Conservation (phyloP, 2,888 invertebrate species). For the Heliconius aoede region DNA sequence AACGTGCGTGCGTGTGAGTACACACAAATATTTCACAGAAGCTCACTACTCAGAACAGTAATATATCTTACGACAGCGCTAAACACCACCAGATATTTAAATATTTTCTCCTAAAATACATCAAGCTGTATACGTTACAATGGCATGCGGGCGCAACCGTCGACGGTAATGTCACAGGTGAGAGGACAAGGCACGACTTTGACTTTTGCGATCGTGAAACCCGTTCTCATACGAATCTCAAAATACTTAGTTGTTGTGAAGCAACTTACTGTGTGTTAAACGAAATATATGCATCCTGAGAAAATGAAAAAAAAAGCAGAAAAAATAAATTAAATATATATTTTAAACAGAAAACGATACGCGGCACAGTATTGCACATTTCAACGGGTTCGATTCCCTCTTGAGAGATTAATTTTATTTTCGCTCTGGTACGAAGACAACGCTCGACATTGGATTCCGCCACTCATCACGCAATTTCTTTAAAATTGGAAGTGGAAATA, state of each 20-base stretch:
- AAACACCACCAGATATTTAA: not conserved
- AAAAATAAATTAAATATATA: no score
- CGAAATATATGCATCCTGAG: not conserved
- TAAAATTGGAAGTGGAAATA: not conserved
- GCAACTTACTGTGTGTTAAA: not conserved
- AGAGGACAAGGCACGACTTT: constrained; percentile 44
- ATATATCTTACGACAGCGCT: not conserved
- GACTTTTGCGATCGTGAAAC: constrained; percentile 36
- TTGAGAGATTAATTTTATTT: no score
- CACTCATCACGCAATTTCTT: no score
- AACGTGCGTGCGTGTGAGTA: no score
- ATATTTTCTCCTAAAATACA: not conserved
- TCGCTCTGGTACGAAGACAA: no score
- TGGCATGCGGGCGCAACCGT: constrained; percentile 32
- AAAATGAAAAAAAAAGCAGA: no score
- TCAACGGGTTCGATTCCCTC: no score
- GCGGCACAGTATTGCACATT: no score
- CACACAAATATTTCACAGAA: no score
- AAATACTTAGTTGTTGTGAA: not conserved
- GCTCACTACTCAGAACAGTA: no score
- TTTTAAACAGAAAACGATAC: no score
- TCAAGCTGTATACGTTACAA: not conserved
- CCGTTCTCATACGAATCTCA: constrained; percentile 23
- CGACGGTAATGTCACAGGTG: constrained; percentile 34
- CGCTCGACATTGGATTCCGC: no score